These are phyloP conservation scores for Alcedo quadribrachys DNA, from an alignment of 2,797 vertebrate species.

Conservation along the genomic window DNA sequence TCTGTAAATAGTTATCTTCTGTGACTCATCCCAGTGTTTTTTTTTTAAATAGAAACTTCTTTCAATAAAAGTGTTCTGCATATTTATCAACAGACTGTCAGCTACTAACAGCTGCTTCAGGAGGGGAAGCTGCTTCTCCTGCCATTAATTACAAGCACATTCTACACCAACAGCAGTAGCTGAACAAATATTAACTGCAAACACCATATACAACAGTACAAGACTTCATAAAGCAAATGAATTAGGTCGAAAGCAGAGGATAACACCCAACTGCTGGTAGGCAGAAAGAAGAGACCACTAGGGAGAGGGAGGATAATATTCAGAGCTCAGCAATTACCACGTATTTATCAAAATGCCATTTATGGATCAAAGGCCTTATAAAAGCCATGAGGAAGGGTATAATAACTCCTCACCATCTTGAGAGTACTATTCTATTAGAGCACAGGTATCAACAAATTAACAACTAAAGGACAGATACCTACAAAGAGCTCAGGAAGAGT, in stretches of 20 bases:
- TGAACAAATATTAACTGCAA: background rate
- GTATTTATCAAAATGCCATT: background rate
- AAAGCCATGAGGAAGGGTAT: background rate
- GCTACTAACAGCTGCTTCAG: background rate
- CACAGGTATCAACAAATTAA: background rate
- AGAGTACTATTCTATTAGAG: background rate
- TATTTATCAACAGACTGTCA: background rate
- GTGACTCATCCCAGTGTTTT: background rate
- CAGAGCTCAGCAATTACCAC: background rate
- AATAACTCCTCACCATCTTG: background rate
- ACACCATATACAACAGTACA: background rate
- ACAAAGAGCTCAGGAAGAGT: background rate
- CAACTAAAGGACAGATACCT: background rate
- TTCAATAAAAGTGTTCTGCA: background rate
- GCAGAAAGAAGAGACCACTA: background rate
- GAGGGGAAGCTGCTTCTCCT: background rate
- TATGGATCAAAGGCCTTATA: background rate
- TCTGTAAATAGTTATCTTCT: background rate
- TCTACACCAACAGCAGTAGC: background rate
- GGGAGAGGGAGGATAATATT: background rate
- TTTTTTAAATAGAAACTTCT: slow-evolving; percentile 4
- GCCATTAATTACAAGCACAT: background rate
- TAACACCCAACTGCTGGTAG: background rate
- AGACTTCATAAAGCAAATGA: background rate
- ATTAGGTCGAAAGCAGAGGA: background rate